Evolutionary conservation across 2,113 vertebrate genomes (phyloP).

Genomic region (Otolemur garnettii): DNA sequence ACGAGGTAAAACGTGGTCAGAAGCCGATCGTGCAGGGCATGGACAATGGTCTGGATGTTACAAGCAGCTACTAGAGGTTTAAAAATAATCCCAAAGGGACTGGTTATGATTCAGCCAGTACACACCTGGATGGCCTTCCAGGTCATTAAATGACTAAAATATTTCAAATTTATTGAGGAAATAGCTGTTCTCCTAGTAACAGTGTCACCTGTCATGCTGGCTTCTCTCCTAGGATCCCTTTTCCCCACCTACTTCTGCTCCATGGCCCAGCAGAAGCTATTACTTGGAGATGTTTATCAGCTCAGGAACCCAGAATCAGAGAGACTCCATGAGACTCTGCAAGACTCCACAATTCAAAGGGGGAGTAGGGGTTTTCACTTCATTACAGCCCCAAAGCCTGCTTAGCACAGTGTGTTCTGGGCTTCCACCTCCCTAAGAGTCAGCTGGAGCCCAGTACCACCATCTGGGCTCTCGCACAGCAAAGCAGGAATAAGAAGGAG

Average conservation of each 20-base stretch:
- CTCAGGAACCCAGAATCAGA: background rate
- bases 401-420: background rate
- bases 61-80: background rate
- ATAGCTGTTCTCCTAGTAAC: background rate
- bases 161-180: background rate
- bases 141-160: background rate
- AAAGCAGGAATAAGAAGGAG: background rate
- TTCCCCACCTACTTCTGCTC: background rate
- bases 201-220: background rate
- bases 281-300: background rate
- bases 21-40: background rate
- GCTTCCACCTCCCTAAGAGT: background rate
- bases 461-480: background rate
- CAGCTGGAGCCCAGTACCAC: background rate
- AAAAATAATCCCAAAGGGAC: background rate
- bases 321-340: too few species aligned
- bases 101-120: background rate
- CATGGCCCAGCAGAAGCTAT: background rate
- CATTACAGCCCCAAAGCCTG: background rate
- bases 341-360: background rate
- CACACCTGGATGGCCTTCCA: background rate
- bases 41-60: background rate
- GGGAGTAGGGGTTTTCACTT: background rate
- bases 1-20: background rate
- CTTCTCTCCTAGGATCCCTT: constrained; percentile 19